Evolutionary conservation across 2,113 vertebrate species (phyloP), one percentile per base, ranked within the genome.

Genomic region (Channa argus): DNA sequence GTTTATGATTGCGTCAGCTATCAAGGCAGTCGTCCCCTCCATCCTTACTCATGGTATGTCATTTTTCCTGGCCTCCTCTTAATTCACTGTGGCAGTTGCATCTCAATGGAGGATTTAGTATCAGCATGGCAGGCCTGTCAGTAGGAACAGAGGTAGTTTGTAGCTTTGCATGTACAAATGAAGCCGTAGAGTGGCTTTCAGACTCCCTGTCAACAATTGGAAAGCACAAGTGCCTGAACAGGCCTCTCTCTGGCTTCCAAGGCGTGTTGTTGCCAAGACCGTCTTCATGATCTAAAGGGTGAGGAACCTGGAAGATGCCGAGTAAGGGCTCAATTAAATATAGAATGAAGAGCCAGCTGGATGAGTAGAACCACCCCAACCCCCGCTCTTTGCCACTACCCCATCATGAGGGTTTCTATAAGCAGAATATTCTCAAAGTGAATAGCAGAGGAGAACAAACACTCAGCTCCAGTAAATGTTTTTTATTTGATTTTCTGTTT

Each of bases 251-350:
- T 83, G 87, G 89, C 89, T 90, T 90, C 90, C 77, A 85, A 75
- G 72, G 83, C 80, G 83, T 74, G 66, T 84, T 88, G 77, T 87
- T 91, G 84, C 89, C 74, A 81, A 86, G 85, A 86, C 84, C 79
- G 63, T 86, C 83, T 91, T 68, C 52, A 75, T 92, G 90, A 94
- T 94, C 92, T 92, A 94, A 94, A 91, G 85, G 74, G 85, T 74
- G 81, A 88, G 56, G 81, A 74, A 94, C 91, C 89, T 91, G 91
- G 86, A 91, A 90, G 88, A 94, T 88, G 89, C 86, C 39, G 73
- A 87, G 91, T 81, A 84, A 86, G 89, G 89, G 77, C 91, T 92
- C 92, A 93, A 94, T 94, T 94, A 94, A 94, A 92, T 80, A 83
- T 80, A 80, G 89, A 92, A 92, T 84, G 91, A 84, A 93, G 93